A percentile compares a stretch with the other conserved stretches of the same genome.
Conservation (phyloP, 2,888 invertebrate species). For the Esperia sulphurella region DNA sequence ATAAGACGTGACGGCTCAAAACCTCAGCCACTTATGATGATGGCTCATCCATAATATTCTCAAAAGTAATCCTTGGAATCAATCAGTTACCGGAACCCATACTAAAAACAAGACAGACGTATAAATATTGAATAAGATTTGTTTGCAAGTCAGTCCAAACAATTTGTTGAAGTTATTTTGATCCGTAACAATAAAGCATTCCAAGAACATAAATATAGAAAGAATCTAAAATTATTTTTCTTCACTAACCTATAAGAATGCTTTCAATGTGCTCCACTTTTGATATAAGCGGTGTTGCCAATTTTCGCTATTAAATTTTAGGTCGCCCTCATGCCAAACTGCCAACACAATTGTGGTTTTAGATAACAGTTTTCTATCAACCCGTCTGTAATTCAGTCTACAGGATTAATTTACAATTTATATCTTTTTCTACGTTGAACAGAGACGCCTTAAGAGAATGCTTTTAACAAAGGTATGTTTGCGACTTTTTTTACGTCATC, state of each 20-base stretch:
- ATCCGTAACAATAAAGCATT: constrained; percentile 7
- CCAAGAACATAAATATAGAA: constrained; percentile 1
- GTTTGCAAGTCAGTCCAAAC: constrained; percentile 1
- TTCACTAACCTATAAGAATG: constrained; percentile 6
- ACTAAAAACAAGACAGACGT: too few species aligned
- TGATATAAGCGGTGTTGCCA: constrained; percentile 3
- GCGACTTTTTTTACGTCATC: too few species aligned
- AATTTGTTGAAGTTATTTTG: neutral
- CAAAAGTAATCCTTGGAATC: too few species aligned
- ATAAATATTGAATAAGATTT: neutral
- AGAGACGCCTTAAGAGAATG: too few species aligned
- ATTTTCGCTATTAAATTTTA: constrained; percentile 3
- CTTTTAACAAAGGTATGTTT: too few species aligned
- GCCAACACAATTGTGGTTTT: too few species aligned
- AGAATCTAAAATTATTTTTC: constrained; percentile 2
- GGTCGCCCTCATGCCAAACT: neutral
- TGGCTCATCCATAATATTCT: too few species aligned
- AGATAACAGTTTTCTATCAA: neutral
- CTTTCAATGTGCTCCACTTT: neutral
- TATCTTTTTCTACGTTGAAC: too few species aligned
- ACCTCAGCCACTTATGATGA: too few species aligned
- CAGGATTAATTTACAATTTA: too few species aligned
- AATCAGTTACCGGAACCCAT: too few species aligned
- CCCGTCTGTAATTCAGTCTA: neutral
- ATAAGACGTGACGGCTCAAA: too few species aligned